Evolutionary conservation across 2,888 invertebrate species (phyloP), one percentile per base, ranked within the genome.

Genomic region (Drosophila mettleri): DNA sequence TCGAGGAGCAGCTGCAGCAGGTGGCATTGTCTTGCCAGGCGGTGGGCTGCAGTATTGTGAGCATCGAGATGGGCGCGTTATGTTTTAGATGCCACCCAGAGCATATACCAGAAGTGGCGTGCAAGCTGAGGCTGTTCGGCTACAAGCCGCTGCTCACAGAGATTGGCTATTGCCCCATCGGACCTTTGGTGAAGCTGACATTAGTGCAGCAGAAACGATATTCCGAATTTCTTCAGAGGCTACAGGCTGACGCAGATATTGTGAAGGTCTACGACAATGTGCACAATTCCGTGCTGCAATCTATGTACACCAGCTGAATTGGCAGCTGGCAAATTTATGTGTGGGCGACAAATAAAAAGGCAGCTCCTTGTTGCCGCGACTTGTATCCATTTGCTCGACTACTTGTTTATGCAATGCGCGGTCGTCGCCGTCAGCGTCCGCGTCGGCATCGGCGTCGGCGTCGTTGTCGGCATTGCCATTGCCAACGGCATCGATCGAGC

Each of bases 341-440:
- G 62, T 74, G 46, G 75, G 70, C 53, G 39, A 54, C 58, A 46
- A 65, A 69, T 55, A 57, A 62, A 63, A 36, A 45, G 46, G 54
- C 58, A 52, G 27, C 51, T 62, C 57, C 54, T 64, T 62, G 48
- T 34, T 39, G 62, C 16, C 41, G 60, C 58, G 43, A 39, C 78
- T 72, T 86, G 83, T 84, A 77, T 74, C 62, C 75, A 84, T 84
- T 85, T 86, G 85, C 85, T 86, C 70, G 73, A 85, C 85, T 84
- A 86, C 85, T 85, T 86, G 85, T 85, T 86, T 73, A 85, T 85
- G 86, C 85, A 82, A 69, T 74, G 72, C 80, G 69, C 62, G 57
- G 53, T 49, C 34, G 48, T 53, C 48, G 67, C 55, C 34, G 34
- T 49, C 34, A 3, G 22, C 31, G 2, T 45, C 5, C 8, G 3